Percentiles rank a stretch among this genome's conserved stretches.
Evolutionary conservation across 2,113 vertebrate genomes (phyloP).

Genomic region (Anguilla japonica): DNA sequence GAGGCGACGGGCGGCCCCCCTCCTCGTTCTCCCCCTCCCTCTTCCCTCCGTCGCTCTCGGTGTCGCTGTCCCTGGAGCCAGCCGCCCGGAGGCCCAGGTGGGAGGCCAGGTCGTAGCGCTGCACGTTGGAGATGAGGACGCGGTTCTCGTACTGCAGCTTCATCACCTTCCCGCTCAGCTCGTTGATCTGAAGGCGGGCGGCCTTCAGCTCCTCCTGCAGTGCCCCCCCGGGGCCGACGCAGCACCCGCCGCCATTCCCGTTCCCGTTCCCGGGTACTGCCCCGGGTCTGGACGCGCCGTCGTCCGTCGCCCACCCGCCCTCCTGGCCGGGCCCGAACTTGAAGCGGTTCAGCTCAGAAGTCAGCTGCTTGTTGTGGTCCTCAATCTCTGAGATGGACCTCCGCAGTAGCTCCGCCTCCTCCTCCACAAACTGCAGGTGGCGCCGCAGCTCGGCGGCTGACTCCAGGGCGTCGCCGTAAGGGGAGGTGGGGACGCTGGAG

Average conservation of each 20-base stretch:
- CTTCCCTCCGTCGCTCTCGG: conserved; percentile 82
- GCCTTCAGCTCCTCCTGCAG: conserved; percentile 94
- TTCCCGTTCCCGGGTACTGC: background rate
- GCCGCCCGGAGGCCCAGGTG: conserved; percentile 83
- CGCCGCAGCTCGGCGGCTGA: conserved; percentile 71
- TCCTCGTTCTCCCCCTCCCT: conserved; percentile 83
- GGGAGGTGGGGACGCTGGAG: conserved; percentile 69
- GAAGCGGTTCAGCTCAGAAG: conserved; percentile 86
- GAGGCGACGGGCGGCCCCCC: conserved; percentile 71
- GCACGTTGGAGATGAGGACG: conserved; percentile 96
- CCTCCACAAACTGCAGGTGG: conserved; percentile 73
- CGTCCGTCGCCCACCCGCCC: conserved; percentile 51
- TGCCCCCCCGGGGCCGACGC: conserved; percentile 79
- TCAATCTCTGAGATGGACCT: conserved; percentile 84
- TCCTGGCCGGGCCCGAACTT: conserved; percentile 68
- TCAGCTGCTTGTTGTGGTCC: conserved; percentile 91
- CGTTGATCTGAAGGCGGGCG: conserved; percentile 91
- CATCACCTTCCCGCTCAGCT: conserved; percentile 97
- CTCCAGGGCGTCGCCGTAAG: conserved; percentile 66
- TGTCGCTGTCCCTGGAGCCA: conserved; percentile 88
- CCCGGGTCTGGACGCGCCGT: conserved; percentile 31
- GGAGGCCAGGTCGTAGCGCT: conserved; percentile 89
- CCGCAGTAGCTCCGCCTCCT: conserved; percentile 71
- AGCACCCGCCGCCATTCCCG: conserved; percentile 22
- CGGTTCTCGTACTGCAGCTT: conserved; percentile 96